phyloP scores from a whole-genome alignment of 1,140 invertebrate genomes.

The Lasioglossum albipes region DNA sequence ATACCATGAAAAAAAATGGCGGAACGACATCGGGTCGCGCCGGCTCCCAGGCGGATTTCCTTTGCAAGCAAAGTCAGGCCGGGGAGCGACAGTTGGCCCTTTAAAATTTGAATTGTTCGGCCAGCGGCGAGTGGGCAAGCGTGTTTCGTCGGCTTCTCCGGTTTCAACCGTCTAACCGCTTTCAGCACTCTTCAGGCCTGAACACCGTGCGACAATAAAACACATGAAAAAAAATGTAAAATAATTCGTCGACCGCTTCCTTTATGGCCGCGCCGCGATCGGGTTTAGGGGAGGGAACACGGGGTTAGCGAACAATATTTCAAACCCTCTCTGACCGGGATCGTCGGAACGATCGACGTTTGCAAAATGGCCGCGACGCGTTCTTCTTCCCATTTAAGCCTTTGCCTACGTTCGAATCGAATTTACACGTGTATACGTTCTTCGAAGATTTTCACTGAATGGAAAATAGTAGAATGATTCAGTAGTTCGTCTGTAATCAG shows the following conservation, averaged over 20 bases:
- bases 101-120: constrained; percentile 77
- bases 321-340: not conserved
- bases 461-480: too few relatives aligned
- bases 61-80: constrained; percentile 62
- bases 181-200: constrained; percentile 70
- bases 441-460: too few relatives aligned
- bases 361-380: not conserved
- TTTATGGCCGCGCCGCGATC: constrained; percentile 5
- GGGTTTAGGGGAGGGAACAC: not conserved
- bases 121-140: constrained; percentile 75
- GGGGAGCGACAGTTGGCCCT: constrained; percentile 68
- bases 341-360: not conserved
- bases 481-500: too few relatives aligned
- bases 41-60: constrained; percentile 58
- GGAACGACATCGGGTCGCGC: not conserved
- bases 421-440: too few relatives aligned
- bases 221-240: constrained; percentile 44
- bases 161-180: constrained; percentile 79
- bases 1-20: constrained; percentile 23
- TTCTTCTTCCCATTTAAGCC: too few relatives aligned
- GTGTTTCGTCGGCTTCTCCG: constrained; percentile 76
- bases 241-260: constrained; percentile 54
- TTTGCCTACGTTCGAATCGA: not conserved
- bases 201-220: constrained; percentile 62
- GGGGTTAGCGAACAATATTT: not conserved